Conservation (phyloP, 2,797 vertebrate species). For the Apogon hyalosoma region DNA sequence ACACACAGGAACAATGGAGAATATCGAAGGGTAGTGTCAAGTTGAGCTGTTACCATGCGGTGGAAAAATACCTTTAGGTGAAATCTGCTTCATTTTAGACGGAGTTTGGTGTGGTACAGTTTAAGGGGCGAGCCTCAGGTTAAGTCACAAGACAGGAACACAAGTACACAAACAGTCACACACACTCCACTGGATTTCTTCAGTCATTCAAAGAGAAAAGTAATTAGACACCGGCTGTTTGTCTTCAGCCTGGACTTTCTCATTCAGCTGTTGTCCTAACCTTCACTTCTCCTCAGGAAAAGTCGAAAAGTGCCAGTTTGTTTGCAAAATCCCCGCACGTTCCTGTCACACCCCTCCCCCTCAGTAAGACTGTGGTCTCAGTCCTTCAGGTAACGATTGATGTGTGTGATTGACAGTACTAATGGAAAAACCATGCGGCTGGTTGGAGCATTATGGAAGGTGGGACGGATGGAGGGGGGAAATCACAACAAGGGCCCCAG, state of each 20-base stretch:
- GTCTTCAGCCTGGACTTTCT: slow-evolving; percentile 45
- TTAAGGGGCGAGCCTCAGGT: slow-evolving; percentile 23
- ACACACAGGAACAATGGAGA: too few relatives aligned
- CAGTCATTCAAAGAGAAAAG: slow-evolving; percentile 54
- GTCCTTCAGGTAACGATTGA: slow-evolving; percentile 49
- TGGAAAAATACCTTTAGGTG: too few relatives aligned
- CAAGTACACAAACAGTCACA: slow-evolving; percentile 39
- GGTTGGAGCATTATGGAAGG: slow-evolving; percentile 24
- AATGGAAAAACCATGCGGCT: slow-evolving; percentile 39
- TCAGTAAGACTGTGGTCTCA: slow-evolving; percentile 48
- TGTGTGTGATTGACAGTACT: slow-evolving; percentile 58
- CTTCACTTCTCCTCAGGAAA: slow-evolving; percentile 42
- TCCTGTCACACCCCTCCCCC: slow-evolving; percentile 17
- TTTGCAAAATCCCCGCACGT: slow-evolving; percentile 47
- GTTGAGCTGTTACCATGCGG: too few relatives aligned
- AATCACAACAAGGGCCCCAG: slow-evolving; percentile 63
- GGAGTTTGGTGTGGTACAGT: slow-evolving; percentile 26
- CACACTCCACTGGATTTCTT: slow-evolving; percentile 46
- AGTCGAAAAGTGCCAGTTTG: slow-evolving; percentile 74
- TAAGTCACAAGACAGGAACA: slow-evolving; percentile 46
- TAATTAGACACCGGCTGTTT: slow-evolving; percentile 54
- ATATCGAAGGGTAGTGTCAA: too few relatives aligned
- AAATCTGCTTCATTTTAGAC: too few relatives aligned
- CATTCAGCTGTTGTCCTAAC: slow-evolving; percentile 32
- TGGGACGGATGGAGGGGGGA: slow-evolving; percentile 25